Evolutionary conservation across 2,797 vertebrate genomes (phyloP).

Genomic region (Sus cebifrons): DNA sequence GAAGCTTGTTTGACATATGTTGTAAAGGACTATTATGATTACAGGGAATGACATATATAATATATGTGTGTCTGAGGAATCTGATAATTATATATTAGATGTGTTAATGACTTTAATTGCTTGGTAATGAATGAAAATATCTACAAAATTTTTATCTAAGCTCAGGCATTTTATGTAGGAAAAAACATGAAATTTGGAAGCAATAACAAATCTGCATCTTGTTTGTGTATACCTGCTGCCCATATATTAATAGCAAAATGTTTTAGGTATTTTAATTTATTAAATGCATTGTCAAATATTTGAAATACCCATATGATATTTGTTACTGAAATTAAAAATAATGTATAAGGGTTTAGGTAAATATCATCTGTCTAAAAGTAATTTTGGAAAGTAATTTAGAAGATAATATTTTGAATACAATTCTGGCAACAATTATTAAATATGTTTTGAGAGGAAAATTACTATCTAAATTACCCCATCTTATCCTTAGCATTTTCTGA

Average conservation of each 20-base stretch:
- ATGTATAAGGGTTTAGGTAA: conserved; percentile 62
- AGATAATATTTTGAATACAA: conserved; percentile 69
- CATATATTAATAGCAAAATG: neutral
- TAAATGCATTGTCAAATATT: conserved; percentile 54
- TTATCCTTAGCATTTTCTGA: conserved; percentile 63
- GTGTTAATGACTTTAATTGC: conserved; percentile 48
- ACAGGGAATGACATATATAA: neutral
- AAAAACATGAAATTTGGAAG: conserved; percentile 20
- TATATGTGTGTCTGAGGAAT: neutral
- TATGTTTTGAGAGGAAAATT: conserved; percentile 75
- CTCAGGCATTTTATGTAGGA: conserved; percentile 44
- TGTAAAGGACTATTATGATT: conserved; percentile 26
- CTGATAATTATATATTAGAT: conserved; percentile 49
- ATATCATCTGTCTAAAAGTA: conserved; percentile 73
- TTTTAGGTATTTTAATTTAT: neutral
- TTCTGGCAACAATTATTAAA: conserved; percentile 70
- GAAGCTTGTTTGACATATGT: neutral
- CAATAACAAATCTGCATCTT: conserved; percentile 50
- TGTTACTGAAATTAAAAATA: conserved; percentile 77
- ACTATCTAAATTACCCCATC: conserved; percentile 61
- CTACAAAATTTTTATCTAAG: conserved; percentile 53
- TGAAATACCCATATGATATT: conserved; percentile 74
- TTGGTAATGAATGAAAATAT: conserved; percentile 55
- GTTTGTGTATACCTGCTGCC: neutral
- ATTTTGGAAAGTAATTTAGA: conserved; percentile 67